A percentile compares a stretch with the other conserved stretches of the same genome.
Conservation (phyloP, 2,797 vertebrate species). For the Bradypodion pumilum region DNA sequence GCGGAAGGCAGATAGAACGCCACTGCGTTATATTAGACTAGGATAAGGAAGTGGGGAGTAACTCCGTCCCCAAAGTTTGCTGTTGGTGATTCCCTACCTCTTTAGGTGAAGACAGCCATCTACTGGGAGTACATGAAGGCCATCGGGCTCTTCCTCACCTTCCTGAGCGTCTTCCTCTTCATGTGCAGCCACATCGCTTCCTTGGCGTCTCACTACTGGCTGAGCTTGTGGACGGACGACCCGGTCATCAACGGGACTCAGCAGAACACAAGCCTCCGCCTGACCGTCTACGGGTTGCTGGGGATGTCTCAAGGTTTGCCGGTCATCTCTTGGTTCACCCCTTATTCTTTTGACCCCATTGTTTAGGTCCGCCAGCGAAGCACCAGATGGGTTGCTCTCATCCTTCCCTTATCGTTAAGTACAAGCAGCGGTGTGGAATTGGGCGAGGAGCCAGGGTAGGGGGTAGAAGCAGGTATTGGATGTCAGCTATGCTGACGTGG, state of each 20-base stretch:
- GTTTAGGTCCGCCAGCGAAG: no score
- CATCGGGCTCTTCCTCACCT: slow-evolving; percentile 85
- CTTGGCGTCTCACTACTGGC: slow-evolving; percentile 93
- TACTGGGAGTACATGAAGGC: slow-evolving; percentile 96
- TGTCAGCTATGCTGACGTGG: no score
- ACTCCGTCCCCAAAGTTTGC: background rate
- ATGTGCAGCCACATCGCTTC: slow-evolving; percentile 84
- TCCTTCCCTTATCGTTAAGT: no score
- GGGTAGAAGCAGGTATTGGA: no score
- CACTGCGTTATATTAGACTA: no score
- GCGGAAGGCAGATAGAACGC: no score
- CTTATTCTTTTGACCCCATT: no score
- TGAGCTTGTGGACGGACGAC: slow-evolving; percentile 96
- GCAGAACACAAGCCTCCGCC: slow-evolving; percentile 80
- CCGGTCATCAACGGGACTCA: slow-evolving; percentile 91
- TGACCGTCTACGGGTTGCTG: slow-evolving; percentile 87
- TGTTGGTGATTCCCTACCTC: background rate
- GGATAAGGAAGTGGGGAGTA: no score
- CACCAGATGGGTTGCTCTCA: no score
- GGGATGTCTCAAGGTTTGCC: slow-evolving; percentile 88
- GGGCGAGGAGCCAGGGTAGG: no score
- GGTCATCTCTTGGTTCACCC: background rate
- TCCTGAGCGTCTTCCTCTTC: slow-evolving; percentile 87
- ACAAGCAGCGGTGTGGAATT: no score
- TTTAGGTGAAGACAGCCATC: slow-evolving; percentile 88